phyloP scores from a whole-genome alignment of 2,888 invertebrate genomes.

The Heliconius ethilla region DNA sequence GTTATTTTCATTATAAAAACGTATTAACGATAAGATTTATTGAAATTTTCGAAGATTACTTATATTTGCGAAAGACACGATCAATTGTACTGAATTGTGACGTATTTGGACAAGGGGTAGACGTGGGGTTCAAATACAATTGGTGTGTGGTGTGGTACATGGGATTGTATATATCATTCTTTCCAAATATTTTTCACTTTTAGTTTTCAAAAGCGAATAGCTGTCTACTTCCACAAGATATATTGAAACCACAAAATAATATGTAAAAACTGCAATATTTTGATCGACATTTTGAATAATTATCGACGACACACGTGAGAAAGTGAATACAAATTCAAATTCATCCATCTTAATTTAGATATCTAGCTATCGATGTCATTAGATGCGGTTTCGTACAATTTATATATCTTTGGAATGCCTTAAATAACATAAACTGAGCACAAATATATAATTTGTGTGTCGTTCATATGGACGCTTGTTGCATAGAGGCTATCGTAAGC shows the following conservation, averaged over 20 bases:
- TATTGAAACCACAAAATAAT: background rate
- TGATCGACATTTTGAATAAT: background rate
- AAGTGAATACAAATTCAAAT: background rate
- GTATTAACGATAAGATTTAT: slow-evolving; percentile 13
- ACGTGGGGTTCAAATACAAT: background rate
- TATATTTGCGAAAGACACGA: background rate
- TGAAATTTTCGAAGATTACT: background rate
- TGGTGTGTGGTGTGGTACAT: too few species aligned
- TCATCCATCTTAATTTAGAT: background rate
- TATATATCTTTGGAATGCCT: too few species aligned
- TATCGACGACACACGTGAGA: background rate
- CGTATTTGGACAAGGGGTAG: background rate
- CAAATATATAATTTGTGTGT: too few species aligned
- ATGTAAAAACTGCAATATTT: background rate
- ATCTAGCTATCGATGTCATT: background rate
- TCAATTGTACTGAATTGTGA: background rate
- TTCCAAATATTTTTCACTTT: background rate
- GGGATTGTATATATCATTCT: background rate
- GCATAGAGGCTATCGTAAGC: too few species aligned
- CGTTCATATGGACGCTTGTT: too few species aligned
- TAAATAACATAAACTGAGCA: too few species aligned
- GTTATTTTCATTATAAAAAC: slow-evolving; percentile 21
- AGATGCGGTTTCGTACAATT: slow-evolving; percentile 2
- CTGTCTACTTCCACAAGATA: background rate
- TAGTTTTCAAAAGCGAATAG: background rate